Evolutionary conservation across 2,113 vertebrate genomes (phyloP).

Genomic region (Aspiorhynchus laticeps): DNA sequence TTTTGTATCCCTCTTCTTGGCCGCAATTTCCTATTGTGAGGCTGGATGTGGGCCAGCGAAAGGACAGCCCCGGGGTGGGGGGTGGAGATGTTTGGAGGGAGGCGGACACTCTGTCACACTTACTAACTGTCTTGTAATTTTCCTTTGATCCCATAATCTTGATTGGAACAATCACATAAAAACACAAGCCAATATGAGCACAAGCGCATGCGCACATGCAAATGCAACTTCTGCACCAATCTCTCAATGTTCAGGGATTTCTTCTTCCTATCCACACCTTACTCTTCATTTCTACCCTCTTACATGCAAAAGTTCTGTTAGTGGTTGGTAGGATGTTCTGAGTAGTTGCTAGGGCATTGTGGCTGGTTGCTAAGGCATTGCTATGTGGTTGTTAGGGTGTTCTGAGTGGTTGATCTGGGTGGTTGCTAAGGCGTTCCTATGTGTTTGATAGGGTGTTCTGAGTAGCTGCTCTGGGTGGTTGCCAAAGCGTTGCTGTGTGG

Average conservation of each 20-base stretch:
- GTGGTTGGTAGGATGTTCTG: neutral
- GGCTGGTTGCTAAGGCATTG: no score
- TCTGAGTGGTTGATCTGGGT: no score
- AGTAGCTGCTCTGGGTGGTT: no score
- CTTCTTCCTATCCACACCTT: neutral
- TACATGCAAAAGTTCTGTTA: neutral
- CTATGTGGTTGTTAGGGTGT: no score
- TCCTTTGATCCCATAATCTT: conserved; percentile 24
- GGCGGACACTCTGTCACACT: conserved; percentile 5
- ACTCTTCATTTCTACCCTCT: neutral
- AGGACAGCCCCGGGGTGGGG: neutral
- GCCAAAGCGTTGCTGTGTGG: no score
- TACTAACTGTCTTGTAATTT: conserved; percentile 34
- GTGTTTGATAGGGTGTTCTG: no score
- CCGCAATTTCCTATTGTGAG: neutral
- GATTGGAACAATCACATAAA: conserved; percentile 6
- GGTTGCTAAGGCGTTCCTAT: no score
- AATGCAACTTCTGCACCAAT: neutral
- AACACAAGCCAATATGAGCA: neutral
- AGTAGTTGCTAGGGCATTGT: neutral
- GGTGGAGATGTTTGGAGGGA: neutral
- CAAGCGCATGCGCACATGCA: no score
- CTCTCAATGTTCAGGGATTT: neutral
- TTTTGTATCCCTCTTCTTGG: conserved; percentile 18
- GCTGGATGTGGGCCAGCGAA: neutral